Percentiles rank a stretch among this genome's conserved stretches.
These are phyloP conservation scores for Andrena praecox DNA, from an alignment of 2,888 invertebrate genomes.

Conservation along the genomic window DNA sequence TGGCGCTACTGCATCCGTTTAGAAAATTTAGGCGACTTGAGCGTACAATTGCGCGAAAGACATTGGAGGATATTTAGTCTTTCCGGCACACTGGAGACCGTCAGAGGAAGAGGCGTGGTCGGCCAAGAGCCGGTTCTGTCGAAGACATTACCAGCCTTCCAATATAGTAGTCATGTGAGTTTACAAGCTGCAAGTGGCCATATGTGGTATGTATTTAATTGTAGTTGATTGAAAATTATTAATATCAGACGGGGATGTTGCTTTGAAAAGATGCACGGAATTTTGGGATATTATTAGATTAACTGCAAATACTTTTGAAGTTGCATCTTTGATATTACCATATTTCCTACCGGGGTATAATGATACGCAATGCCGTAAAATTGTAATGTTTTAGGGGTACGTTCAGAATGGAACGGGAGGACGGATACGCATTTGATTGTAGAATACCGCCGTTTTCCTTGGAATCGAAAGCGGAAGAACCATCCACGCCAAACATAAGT, in stretches of 20 bases:
- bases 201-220: conserved; percentile 91
- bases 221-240: not conserved
- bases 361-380: not conserved
- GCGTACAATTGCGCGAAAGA: conserved; percentile 97
- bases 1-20: conserved; percentile 99
- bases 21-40: conserved; percentile 95
- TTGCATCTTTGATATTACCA: too few relatives aligned
- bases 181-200: conserved; percentile 99
- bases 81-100: conserved; percentile 96
- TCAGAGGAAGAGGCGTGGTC: conserved; percentile 97
- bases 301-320: not conserved
- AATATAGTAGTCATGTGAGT: conserved; percentile 98
- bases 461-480: conserved; percentile 95
- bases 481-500: conserved; percentile 79
- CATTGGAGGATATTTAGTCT: conserved; percentile 99
- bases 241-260: not conserved
- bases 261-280: not conserved
- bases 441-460: conserved; percentile 98
- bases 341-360: not conserved
- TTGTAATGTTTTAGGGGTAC: conserved; percentile 90
- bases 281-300: not conserved
- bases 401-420: conserved; percentile 98
- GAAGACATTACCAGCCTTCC: conserved; percentile 95
- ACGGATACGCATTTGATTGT: conserved; percentile 98
- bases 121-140: conserved; percentile 98